A percentile compares a stretch with the other conserved stretches of the same genome.
phyloP scores from a whole-genome alignment of 2,797 vertebrate species.

The Catostomus latipinnis region DNA sequence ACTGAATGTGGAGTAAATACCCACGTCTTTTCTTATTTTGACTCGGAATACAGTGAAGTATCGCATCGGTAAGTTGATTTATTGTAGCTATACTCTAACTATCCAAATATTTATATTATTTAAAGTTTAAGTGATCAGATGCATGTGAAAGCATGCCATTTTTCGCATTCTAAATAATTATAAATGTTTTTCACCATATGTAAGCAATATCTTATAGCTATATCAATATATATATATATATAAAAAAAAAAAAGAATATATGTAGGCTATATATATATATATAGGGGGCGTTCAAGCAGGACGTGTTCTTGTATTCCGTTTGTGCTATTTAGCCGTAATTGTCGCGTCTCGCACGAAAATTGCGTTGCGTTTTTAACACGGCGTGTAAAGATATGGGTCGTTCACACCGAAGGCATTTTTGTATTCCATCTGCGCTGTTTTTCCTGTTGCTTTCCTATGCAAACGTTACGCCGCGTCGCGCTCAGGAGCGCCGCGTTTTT shows the following conservation, averaged over 20 bases:
- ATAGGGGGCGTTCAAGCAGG: not conserved
- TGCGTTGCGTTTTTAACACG: no score
- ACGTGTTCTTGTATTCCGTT: not conserved
- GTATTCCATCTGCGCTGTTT: no score
- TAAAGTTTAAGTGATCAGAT: conserved; percentile 16
- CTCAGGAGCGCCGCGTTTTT: not conserved
- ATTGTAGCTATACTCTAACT: not conserved
- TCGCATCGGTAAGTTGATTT: conserved; percentile 67
- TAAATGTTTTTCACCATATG: no score
- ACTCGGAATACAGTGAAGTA: conserved; percentile 43
- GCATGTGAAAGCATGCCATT: not conserved
- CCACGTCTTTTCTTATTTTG: conserved; percentile 27
- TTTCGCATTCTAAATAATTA: no score
- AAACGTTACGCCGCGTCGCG: no score
- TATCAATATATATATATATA: no score
- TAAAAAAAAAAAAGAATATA: no score
- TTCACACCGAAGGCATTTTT: no score
- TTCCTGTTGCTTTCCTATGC: no score
- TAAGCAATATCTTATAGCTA: no score
- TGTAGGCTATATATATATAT: no score
- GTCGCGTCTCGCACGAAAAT: not conserved
- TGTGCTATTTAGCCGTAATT: not conserved
- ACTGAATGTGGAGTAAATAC: conserved; percentile 63
- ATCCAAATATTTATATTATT: not conserved
- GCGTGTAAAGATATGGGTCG: no score